phyloP scores from a whole-genome alignment of 2,113 vertebrate species.

The Dermatemys mawii region DNA sequence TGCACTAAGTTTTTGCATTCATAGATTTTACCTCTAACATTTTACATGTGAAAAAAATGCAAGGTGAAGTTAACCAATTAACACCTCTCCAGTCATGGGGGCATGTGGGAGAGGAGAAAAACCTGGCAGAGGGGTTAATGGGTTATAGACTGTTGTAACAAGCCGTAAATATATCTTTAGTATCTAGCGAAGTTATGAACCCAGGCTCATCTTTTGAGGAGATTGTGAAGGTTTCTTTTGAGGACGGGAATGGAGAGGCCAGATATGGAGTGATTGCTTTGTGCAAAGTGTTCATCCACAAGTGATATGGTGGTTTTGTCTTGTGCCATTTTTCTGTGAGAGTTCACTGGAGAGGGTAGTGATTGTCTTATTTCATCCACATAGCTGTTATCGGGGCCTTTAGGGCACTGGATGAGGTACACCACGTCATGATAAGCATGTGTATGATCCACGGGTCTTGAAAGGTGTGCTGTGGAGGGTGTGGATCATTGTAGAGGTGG shows the following conservation, averaged over 20 bases:
- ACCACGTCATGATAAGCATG: not conserved
- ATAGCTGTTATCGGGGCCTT: not conserved
- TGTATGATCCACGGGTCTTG: not conserved
- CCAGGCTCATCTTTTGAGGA: not conserved
- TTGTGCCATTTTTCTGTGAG: not conserved
- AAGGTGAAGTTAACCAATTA: not conserved
- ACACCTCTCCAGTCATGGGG: not conserved
- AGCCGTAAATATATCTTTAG: not conserved
- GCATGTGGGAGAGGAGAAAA: not conserved
- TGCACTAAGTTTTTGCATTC: not conserved
- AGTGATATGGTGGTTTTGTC: not conserved
- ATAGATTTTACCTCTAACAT: not conserved
- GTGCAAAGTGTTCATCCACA: not conserved
- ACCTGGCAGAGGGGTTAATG: not conserved
- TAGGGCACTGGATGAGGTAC: not conserved
- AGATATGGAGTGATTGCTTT: not conserved
- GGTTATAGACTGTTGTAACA: not conserved
- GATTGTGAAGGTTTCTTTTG: not conserved
- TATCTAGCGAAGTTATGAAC: not conserved
- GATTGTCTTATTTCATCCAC: not conserved
- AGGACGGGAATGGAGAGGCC: not conserved
- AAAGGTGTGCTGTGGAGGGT: not conserved
- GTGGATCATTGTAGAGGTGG: not conserved
- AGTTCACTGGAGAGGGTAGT: not conserved
- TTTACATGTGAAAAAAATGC: not conserved